Evolutionary conservation across 2,797 vertebrate genomes (phyloP).

Genomic region (Neosilurus mollespiculum): DNA sequence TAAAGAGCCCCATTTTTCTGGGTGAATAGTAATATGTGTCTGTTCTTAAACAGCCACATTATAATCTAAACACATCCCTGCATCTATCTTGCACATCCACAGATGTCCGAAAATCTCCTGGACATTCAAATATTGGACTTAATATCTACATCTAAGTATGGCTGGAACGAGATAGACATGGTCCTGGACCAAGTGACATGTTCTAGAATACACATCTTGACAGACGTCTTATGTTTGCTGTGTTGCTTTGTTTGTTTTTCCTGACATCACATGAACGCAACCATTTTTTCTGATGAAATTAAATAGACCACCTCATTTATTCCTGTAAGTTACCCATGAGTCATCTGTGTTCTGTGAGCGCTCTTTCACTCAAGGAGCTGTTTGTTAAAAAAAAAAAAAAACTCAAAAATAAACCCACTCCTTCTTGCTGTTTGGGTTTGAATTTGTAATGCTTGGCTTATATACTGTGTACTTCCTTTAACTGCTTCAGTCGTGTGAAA

Average conservation of each 20-base stretch:
- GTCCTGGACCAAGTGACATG: too few species aligned
- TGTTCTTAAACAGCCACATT: too few species aligned
- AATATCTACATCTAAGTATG: too few species aligned
- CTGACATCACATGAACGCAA: background rate
- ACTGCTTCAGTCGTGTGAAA: conserved; percentile 2
- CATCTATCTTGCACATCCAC: too few species aligned
- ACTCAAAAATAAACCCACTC: conserved; percentile 19
- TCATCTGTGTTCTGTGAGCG: conserved; percentile 2
- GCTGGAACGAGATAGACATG: too few species aligned
- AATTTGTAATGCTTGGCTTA: conserved; percentile 35
- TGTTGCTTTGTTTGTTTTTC: conserved; percentile 2
- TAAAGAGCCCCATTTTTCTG: too few species aligned
- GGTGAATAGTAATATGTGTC: too few species aligned
- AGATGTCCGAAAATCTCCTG: too few species aligned
- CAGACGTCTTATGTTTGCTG: too few species aligned
- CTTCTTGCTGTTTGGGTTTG: conserved; percentile 42
- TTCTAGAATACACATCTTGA: too few species aligned
- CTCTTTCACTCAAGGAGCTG: conserved; percentile 7
- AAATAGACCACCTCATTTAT: conserved; percentile 14
- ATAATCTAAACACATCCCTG: too few species aligned
- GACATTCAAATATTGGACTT: too few species aligned
- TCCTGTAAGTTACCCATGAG: conserved; percentile 18
- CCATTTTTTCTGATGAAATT: background rate
- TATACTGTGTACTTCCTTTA: background rate
- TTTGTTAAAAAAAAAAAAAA: background rate